These are phyloP conservation scores for Solenodon paradoxus DNA, from an alignment of 2,113 vertebrate genomes.

Conservation along the genomic window DNA sequence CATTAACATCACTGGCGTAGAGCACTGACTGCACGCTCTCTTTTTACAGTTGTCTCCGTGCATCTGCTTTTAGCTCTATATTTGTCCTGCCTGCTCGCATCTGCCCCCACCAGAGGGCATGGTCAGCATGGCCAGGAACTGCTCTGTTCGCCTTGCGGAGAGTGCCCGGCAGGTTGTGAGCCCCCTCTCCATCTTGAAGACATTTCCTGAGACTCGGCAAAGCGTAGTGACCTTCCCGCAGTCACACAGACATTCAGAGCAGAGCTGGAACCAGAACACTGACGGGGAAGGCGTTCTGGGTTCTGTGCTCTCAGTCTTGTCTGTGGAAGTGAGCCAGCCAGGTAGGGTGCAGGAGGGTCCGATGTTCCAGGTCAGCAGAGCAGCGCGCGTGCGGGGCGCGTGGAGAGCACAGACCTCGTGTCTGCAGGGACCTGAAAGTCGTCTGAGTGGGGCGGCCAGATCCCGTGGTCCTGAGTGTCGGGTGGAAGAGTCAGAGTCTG, in stretches of 20 bases:
- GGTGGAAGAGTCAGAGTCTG: background rate
- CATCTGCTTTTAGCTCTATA: too few species aligned
- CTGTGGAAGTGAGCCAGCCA: background rate
- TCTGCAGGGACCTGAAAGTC: background rate
- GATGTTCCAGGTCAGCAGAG: background rate
- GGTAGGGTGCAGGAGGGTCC: background rate
- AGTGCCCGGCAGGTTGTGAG: background rate
- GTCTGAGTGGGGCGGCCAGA: accelerated
- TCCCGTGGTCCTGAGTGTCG: background rate
- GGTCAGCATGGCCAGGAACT: background rate
- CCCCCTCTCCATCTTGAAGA: background rate
- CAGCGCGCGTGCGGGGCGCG: background rate
- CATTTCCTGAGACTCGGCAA: background rate
- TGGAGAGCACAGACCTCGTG: accelerated
- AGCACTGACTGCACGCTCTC: too few species aligned
- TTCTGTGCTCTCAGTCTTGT: background rate
- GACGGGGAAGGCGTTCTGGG: background rate
- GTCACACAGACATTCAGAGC: background rate
- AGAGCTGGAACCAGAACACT: background rate
- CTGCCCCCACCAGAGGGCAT: background rate
- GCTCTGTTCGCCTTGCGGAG: background rate
- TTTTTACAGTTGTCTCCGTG: too few species aligned
- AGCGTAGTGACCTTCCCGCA: background rate
- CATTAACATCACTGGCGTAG: too few species aligned
- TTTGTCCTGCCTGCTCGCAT: background rate